Percentiles rank a stretch among this genome's conserved stretches.
Conservation (phyloP, 2,888 invertebrate species). For the Dimorphilus gyrociliatus region DNA sequence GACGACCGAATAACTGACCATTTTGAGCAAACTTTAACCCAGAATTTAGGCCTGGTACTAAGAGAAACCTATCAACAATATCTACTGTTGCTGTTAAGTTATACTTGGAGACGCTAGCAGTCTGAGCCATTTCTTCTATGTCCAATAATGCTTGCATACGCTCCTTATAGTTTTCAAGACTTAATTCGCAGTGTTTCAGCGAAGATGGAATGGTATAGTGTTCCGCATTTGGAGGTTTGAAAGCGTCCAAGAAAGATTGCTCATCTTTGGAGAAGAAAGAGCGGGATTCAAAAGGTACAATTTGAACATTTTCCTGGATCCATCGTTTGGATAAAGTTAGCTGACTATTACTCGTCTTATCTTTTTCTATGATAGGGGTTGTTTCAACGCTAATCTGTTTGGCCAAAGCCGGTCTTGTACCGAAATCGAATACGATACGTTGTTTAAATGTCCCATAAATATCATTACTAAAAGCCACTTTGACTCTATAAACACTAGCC, state of each 20-base stretch:
- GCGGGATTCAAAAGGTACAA: conserved; percentile 37
- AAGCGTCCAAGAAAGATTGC: conserved; percentile 18
- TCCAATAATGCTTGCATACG: conserved; percentile 58
- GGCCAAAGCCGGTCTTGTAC: conserved; percentile 40
- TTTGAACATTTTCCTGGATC: conserved; percentile 44
- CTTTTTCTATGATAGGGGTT: conserved; percentile 48
- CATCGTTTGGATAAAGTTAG: conserved; percentile 41
- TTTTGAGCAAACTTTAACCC: conserved; percentile 58
- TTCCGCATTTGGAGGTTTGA: conserved; percentile 38
- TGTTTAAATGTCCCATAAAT: conserved; percentile 64
- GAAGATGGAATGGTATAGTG: conserved; percentile 53
- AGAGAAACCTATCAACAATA: conserved; percentile 50
- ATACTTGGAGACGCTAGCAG: conserved; percentile 46
- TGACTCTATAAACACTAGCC: conserved; percentile 5
- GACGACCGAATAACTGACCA: conserved; percentile 57
- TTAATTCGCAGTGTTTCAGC: conserved; percentile 43
- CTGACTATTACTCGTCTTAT: conserved; percentile 24
- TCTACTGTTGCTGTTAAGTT: conserved; percentile 50
- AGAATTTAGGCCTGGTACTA: conserved; percentile 44
- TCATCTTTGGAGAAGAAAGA: conserved; percentile 12
- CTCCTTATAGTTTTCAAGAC: conserved; percentile 52
- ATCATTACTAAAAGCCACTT: conserved; percentile 49
- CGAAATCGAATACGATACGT: conserved; percentile 58
- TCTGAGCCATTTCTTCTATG: conserved; percentile 60
- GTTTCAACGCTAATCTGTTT: conserved; percentile 53